These are phyloP conservation scores for Betta splendens DNA, from an alignment of 2,797 vertebrate species.

Conservation along the genomic window DNA sequence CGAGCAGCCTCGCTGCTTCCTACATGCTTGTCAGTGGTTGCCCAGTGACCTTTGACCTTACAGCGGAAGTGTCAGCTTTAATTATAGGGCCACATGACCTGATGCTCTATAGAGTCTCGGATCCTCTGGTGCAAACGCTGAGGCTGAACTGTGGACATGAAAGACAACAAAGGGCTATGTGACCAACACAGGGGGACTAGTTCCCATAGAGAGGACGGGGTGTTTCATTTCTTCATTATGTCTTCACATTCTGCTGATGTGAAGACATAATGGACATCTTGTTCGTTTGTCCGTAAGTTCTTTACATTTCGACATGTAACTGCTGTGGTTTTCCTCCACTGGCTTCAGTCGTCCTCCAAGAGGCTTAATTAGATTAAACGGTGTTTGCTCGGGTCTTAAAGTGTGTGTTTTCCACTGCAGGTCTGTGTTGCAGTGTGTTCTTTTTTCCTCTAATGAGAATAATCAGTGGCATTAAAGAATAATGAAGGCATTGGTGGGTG, in stretches of 20 bases:
- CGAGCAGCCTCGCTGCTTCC: conserved; percentile 48
- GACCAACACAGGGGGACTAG: neutral
- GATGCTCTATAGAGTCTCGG: conserved; percentile 63
- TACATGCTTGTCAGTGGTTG: conserved; percentile 72
- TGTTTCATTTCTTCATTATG: neutral
- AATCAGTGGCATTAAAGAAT: conserved; percentile 50
- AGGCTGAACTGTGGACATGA: conserved; percentile 6
- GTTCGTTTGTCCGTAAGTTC: neutral
- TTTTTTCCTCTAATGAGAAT: conserved; percentile 29
- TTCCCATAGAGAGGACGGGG: neutral
- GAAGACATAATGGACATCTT: neutral
- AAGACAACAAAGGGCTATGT: conserved; percentile 33
- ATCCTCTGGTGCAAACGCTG: conserved; percentile 31
- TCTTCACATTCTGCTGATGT: neutral
- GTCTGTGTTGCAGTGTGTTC: conserved; percentile 11
- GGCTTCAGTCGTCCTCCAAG: conserved; percentile 48
- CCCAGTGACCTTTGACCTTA: conserved; percentile 73
- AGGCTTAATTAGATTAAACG: conserved; percentile 64
- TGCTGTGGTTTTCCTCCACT: conserved; percentile 16
- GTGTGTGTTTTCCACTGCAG: conserved; percentile 45
- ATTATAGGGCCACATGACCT: conserved; percentile 58
- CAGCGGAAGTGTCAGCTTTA: conserved; percentile 66
- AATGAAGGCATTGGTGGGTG: conserved; percentile 42
- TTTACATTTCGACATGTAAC: neutral
- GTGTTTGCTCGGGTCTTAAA: conserved; percentile 47